These are phyloP conservation scores for Atethmia centrago DNA, from an alignment of 2,888 invertebrate genomes.

Conservation along the genomic window DNA sequence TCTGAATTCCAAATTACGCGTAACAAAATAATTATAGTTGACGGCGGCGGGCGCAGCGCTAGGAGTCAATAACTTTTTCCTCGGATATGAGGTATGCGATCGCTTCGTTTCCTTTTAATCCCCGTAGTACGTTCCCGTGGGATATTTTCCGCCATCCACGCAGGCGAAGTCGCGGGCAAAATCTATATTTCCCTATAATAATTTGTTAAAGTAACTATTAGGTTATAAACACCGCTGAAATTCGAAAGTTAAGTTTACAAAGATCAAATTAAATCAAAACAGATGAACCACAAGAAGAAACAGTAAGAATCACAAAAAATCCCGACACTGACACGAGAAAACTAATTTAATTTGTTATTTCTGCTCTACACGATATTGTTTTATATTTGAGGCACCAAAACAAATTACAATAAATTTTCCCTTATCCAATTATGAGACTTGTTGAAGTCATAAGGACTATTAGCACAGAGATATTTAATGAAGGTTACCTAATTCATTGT, in stretches of 20 bases:
- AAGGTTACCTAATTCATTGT: slow-evolving; percentile 70
- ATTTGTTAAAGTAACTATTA: not conserved
- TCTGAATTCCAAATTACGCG: too few relatives aligned
- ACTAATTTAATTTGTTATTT: slow-evolving; percentile 11
- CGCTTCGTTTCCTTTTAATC: too few relatives aligned
- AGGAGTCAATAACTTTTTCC: too few relatives aligned
- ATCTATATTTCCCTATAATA: too few relatives aligned
- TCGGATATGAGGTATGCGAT: too few relatives aligned
- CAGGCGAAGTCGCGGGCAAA: too few relatives aligned
- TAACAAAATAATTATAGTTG: too few relatives aligned
- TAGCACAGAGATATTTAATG: slow-evolving; percentile 62
- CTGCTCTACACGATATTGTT: not conserved
- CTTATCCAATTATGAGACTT: slow-evolving; percentile 40
- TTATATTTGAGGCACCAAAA: slow-evolving; percentile 27
- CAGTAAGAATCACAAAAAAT: slow-evolving; percentile 3
- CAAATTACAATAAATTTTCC: slow-evolving; percentile 40
- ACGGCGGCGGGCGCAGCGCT: too few relatives aligned
- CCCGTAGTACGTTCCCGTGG: too few relatives aligned
- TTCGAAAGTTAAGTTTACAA: not conserved
- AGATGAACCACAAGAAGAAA: not conserved
- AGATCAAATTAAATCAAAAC: not conserved
- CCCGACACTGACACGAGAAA: not conserved
- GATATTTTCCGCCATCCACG: too few relatives aligned
- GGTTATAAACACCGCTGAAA: not conserved
- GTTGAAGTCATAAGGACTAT: slow-evolving; percentile 44